Evolutionary conservation across 1,140 invertebrate species (phyloP).

Genomic region (Acyrthosiphon pisum): DNA sequence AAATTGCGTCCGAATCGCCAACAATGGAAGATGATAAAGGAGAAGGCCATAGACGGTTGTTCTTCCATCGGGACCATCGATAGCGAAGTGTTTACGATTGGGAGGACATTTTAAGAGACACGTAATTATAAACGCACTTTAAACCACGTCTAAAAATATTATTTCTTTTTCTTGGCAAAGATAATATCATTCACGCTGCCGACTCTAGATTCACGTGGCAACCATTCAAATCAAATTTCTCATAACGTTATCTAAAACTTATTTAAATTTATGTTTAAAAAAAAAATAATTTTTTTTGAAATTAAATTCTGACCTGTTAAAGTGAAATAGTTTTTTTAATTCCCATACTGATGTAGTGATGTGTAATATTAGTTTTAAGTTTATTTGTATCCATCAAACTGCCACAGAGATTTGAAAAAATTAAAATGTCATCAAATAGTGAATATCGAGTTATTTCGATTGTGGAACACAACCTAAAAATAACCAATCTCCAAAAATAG

Average conservation of each 20-base stretch:
- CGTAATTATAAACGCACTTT: constrained; percentile 53
- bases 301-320: background rate
- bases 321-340: background rate
- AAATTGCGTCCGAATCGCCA: background rate
- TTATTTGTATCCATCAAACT: background rate
- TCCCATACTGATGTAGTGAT: background rate
- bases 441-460: constrained; percentile 38
- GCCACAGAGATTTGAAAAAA: background rate
- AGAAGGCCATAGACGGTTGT: constrained; percentile 25
- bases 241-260: constrained; percentile 5
- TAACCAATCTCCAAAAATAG: constrained; percentile 46
- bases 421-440: background rate
- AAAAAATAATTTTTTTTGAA: background rate
- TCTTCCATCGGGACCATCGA: constrained; percentile 47
- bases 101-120: constrained; percentile 52
- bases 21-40: constrained; percentile 50
- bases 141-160: constrained; percentile 52
- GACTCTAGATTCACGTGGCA: constrained; percentile 43
- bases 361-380: background rate
- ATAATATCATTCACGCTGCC: constrained; percentile 31
- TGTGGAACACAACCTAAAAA: constrained; percentile 31
- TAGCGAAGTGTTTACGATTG: constrained; percentile 36
- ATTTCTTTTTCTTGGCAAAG: constrained; percentile 42
- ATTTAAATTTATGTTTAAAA: background rate
- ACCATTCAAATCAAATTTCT: constrained; percentile 49